Evolutionary conservation across 2,888 invertebrate genomes (phyloP).

Genomic region (Liposcelis brunnea): DNA sequence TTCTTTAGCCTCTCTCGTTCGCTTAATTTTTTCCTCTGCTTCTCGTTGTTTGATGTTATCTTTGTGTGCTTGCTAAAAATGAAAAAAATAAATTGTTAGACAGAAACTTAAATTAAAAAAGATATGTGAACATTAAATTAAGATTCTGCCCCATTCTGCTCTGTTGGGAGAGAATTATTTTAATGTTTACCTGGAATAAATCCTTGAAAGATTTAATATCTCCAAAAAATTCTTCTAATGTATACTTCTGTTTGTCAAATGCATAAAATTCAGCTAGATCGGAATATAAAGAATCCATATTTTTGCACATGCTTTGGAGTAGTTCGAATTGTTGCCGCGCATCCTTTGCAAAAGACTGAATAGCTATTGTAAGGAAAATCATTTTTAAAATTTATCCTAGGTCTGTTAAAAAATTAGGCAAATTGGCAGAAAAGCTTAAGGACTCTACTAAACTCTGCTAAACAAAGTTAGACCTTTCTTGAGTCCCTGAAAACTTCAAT

Average conservation of each 20-base stretch:
- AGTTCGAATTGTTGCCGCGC: constrained; percentile 77
- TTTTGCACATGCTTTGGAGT: constrained; percentile 81
- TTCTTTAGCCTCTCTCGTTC: constrained; percentile 69
- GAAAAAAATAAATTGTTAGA: constrained; percentile 12
- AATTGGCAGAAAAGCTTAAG: not conserved
- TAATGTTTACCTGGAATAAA: not conserved
- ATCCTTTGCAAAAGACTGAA: constrained; percentile 51
- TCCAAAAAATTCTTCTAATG: constrained; percentile 29
- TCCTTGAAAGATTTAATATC: not conserved
- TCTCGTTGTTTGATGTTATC: constrained; percentile 71
- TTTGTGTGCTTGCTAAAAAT: constrained; percentile 52
- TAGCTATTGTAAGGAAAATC: constrained; percentile 18
- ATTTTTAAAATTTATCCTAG: not conserved
- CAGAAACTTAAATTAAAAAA: not conserved
- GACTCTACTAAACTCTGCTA: too few species aligned
- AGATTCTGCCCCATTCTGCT: too few species aligned
- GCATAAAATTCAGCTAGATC: constrained; percentile 78
- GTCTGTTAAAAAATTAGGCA: constrained; percentile 9
- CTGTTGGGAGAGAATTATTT: too few species aligned
- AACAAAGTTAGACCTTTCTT: too few species aligned
- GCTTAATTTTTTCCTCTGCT: constrained; percentile 62
- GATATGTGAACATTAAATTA: too few species aligned
- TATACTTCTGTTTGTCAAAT: constrained; percentile 85
- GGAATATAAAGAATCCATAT: constrained; percentile 73
- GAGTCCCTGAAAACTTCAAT: too few species aligned